Conservation (phyloP, 2,113 vertebrate species). For the Synchiropus splendidus region DNA sequence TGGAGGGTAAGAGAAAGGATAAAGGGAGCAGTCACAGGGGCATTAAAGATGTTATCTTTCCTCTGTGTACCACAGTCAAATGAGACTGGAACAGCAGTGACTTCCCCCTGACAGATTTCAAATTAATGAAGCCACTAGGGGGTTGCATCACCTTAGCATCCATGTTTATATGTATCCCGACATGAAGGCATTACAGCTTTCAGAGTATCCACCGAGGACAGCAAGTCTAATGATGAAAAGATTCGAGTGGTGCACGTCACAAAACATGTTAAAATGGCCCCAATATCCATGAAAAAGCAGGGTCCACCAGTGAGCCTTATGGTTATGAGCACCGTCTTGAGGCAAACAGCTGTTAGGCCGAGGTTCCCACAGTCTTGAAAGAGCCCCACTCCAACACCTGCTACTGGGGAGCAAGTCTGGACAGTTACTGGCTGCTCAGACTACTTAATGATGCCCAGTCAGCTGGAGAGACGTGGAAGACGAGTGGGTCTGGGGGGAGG, state of each 20-base stretch:
- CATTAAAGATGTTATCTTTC: too few species aligned
- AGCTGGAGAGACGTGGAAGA: constrained; percentile 47
- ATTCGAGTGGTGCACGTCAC: constrained; percentile 1
- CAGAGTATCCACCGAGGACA: constrained; percentile 23
- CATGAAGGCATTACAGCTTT: constrained; percentile 26
- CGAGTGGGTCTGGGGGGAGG: constrained; percentile 5
- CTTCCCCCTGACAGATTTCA: constrained; percentile 41
- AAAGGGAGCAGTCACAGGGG: too few species aligned
- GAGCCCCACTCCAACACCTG: constrained; percentile 59
- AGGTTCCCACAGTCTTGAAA: constrained; percentile 57
- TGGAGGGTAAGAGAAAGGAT: too few species aligned
- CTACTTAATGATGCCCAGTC: constrained; percentile 50
- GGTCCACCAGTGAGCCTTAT: constrained; percentile 43
- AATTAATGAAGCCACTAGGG: constrained; percentile 61
- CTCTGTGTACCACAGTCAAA: too few species aligned
- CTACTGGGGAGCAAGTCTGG: constrained; percentile 48
- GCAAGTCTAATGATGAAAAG: constrained; percentile 24
- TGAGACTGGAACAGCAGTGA: constrained; percentile 28
- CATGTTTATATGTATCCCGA: constrained; percentile 9
- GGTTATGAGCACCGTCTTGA: constrained; percentile 30
- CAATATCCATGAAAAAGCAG: constrained; percentile 24
- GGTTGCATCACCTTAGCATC: constrained; percentile 32
- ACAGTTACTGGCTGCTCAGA: too few species aligned
- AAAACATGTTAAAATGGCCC: not conserved
- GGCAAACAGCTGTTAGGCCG: constrained; percentile 58